These are phyloP conservation scores for Gadopsis marmoratus DNA, from an alignment of 2,797 vertebrate species.

Conservation along the genomic window DNA sequence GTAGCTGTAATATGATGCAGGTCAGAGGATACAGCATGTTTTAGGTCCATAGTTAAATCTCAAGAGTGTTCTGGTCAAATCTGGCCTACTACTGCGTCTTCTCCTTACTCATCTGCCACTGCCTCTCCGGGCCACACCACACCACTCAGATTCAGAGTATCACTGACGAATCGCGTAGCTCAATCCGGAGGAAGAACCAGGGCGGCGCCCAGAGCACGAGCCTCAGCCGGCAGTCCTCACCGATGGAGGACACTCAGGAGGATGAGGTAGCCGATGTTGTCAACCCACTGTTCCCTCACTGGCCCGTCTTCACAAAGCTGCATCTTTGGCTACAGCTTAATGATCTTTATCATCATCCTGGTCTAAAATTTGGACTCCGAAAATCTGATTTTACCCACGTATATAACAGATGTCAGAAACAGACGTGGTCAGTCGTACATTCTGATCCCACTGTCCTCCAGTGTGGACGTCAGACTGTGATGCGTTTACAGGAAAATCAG, in stretches of 20 bases:
- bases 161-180: conserved; percentile 91
- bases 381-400: neutral
- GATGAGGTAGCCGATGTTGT: conserved; percentile 86
- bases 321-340: conserved; percentile 44
- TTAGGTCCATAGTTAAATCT: neutral
- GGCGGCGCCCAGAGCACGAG: conserved; percentile 70
- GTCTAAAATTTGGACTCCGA: conserved; percentile 19
- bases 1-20: neutral
- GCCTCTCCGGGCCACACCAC: conserved; percentile 56
- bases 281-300: conserved; percentile 34
- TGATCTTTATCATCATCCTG: neutral
- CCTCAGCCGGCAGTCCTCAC: conserved; percentile 83
- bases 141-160: conserved; percentile 93
- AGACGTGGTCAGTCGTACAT: neutral
- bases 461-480: neutral
- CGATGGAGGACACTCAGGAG: conserved; percentile 84
- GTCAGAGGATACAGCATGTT: neutral
- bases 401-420: neutral
- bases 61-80: neutral
- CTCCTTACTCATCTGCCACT: conserved; percentile 71
- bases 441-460: neutral
- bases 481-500: neutral
- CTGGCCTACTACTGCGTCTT: conserved; percentile 38
- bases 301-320: conserved; percentile 76
- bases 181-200: conserved; percentile 91